A percentile compares a stretch with the other conserved stretches of the same genome.
Evolutionary conservation across 1,140 invertebrate species (phyloP).

Genomic region (Ceratina calcarata): DNA sequence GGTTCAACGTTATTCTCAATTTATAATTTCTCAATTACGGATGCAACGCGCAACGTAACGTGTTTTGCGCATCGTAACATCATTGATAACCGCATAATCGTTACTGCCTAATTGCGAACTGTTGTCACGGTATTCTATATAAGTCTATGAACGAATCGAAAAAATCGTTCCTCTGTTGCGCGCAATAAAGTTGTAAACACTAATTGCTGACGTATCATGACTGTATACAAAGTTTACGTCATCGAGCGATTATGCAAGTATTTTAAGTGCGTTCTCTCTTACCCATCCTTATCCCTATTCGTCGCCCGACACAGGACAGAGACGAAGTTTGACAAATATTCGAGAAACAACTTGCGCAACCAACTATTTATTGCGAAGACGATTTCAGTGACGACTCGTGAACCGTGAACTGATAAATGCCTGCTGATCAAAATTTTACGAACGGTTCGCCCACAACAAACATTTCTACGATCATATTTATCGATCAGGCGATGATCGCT

Average conservation of each 20-base stretch:
- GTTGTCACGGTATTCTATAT: not conserved
- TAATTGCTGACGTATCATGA: slow-evolving; percentile 36
- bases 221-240: slow-evolving; percentile 42
- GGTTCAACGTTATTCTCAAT: not conserved
- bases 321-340: not conserved
- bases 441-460: too few relatives aligned
- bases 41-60: not conserved
- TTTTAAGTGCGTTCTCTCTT: not conserved
- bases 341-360: slow-evolving; percentile 1
- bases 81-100: not conserved
- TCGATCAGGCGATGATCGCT: too few relatives aligned
- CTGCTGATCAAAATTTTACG: not conserved
- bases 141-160: slow-evolving; percentile 4
- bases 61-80: not conserved
- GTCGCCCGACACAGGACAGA: not conserved
- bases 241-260: slow-evolving; percentile 38
- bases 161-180: slow-evolving; percentile 25
- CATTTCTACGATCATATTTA: too few relatives aligned
- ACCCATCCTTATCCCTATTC: not conserved
- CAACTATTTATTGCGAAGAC: slow-evolving; percentile 11
- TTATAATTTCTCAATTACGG: not conserved
- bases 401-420: slow-evolving; percentile 17
- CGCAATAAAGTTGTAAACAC: slow-evolving; percentile 29
- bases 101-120: slow-evolving; percentile 30
- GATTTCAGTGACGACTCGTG: slow-evolving; percentile 9